Percentiles rank a stretch among this genome's conserved stretches.
Conservation (phyloP, 2,888 invertebrate genomes). For the Germaria angustata region DNA sequence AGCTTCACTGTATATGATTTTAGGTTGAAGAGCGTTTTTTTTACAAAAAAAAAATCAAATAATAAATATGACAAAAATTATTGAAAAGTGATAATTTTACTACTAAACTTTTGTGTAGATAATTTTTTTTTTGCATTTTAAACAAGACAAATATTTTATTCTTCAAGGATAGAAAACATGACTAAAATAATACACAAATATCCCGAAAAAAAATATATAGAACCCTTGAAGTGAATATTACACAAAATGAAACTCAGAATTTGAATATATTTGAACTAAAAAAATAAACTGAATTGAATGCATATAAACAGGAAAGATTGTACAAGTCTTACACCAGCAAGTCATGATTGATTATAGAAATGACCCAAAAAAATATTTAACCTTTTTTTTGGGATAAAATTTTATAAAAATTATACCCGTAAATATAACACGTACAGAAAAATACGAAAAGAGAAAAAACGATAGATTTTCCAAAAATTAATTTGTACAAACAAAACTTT, state of each 20-base stretch:
- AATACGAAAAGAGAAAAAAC: not conserved
- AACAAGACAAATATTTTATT: conserved; percentile 31
- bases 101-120: no score
- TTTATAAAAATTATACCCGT: conserved; percentile 51
- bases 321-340: conserved; percentile 51
- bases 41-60: no score
- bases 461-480: conserved; percentile 35
- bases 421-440: not conserved
- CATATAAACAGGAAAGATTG: not conserved
- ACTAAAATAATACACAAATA: conserved; percentile 22
- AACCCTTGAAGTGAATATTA: conserved; percentile 55
- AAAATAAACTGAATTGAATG: not conserved
- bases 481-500: conserved; percentile 61
- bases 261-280: conserved; percentile 19
- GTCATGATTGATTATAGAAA: conserved; percentile 75
- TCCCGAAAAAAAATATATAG: conserved; percentile 14
- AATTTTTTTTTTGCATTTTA: no score
- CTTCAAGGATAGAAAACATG: conserved; percentile 43
- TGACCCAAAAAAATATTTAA: conserved; percentile 72
- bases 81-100: not conserved
- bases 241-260: conserved; percentile 52
- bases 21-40: no score
- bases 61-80: no score
- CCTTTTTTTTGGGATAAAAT: conserved; percentile 46
- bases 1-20: no score